Base-by-base conservation (phyloP, 2,113 vertebrate genomes). In the Apaloderma vittatum region DNA sequence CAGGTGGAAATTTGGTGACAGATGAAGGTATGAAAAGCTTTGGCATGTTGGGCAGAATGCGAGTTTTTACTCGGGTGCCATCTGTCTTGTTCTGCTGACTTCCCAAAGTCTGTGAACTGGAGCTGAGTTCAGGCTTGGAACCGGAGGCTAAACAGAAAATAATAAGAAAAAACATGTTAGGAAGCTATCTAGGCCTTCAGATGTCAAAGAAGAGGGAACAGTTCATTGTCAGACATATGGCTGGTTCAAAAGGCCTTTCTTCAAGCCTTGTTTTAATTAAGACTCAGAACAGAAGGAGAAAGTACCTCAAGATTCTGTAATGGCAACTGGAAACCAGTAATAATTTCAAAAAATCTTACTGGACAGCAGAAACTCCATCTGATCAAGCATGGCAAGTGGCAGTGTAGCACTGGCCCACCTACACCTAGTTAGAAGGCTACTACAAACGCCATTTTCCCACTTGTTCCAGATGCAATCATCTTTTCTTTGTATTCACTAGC, bases 21-120 rank as follows among this genome's bases (percentile, higher is more conserved):
- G 98, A 98, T 36, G 99, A 99, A 61, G 99, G 99, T 97, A 99
- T 99, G 97, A 99, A 99, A 97, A 99, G 98, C 98, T 99, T 99
- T 98, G 99, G 99, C 99, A 99, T 99, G 97, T 96, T 99, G 96
- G 99, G 98, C 23, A 99, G 99, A 88, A 99, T 96, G 32, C 99
- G 98, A 71, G 99, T 98, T 94, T 99, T 99, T 93, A 98, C 98
- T 72, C 99, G 98, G 97, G 96, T 97, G 81, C 98, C 95, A 95
- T 99, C 99, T 92, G 98, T 85, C 96, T 98, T 99, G 97, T 98
- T 98, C 11, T 96, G 97, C 95, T 94, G 98, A 62, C 61, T 97
- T 96, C 98, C 98, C 7, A 94, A 84, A 55, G 97, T 79, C 90
- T 97, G 97, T 79, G 93, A 57, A 96, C 97, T 96, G 75, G 96